Evolutionary conservation across 2,113 vertebrate genomes (phyloP), one percentile per base, ranked within the genome.

Genomic region (Ceratotherium simum): DNA sequence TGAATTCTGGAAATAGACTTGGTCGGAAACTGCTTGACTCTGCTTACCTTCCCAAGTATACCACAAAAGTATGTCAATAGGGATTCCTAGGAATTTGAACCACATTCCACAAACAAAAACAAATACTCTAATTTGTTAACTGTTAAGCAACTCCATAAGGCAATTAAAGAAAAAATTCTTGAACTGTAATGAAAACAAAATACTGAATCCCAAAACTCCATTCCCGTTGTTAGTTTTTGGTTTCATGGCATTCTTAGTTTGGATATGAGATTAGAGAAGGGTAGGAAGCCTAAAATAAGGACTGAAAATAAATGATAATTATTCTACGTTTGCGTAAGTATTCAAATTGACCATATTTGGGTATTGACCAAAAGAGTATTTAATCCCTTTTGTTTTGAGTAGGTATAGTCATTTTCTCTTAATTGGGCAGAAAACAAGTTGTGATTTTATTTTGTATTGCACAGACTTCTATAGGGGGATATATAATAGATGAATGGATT

Each of bases 171-270:
- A 83, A 69, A 93, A 48, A 64, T 36, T 48, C 56, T 94, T 95
- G 46, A 91, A 7, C n/a, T 48, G 18, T 73, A 89, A 75, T 69
- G 58, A 88, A 87, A 87, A 97, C 75, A 92, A 86, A 54, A 86
- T 46, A 12, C 27, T 46, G 11, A 56, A 65, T 80, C 14, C n/a
- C 6, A n/a, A 56, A 90, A 36, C 56, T 91, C 25, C 8, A 72
- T 65, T 86, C 27, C 5, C 48, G 3, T 85, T 81, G 36, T 20
- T 83, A 31, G 13, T 86, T 31, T 69, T 95, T 93, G 64, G 5
- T 87, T 90, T 84, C 25, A 80, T 93, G 42, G 5, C 42, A 69
- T 86, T 73, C 29, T 85, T 90, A 23, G 7, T 93, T 36, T 93
- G 64, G 9, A 69, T 64, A 29, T 83, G 42, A 87, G 25, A 70